These are phyloP conservation scores for Sialia sialis DNA, from an alignment of 2,113 vertebrate genomes.

Conservation along the genomic window DNA sequence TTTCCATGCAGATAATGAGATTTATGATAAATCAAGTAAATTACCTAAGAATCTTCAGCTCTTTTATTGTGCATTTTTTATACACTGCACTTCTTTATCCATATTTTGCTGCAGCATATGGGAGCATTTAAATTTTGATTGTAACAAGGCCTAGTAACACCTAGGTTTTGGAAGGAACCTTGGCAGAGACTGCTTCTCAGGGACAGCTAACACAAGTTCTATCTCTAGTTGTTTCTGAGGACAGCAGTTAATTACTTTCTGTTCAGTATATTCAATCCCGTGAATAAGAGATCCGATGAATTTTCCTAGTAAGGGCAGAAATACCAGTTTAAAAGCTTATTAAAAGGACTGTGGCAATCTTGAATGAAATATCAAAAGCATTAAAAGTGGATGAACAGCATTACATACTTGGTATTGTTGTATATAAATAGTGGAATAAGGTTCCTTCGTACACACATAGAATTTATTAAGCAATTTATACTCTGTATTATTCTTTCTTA, in stretches of 20 bases:
- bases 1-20: not conserved
- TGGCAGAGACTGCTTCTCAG: not conserved
- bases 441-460: not conserved
- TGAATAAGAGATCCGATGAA: not conserved
- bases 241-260: not conserved
- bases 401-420: not conserved
- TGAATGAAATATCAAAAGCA: not conserved
- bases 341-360: not conserved
- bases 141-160: not conserved
- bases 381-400: not conserved
- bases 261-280: not conserved
- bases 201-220: not conserved
- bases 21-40: not conserved
- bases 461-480: not conserved
- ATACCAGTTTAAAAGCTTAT: not conserved
- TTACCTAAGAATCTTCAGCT: not conserved
- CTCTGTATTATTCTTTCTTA: not conserved
- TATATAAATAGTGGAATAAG: not conserved
- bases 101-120: not conserved
- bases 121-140: not conserved
- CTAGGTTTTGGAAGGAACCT: not conserved
- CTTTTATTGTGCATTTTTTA: not conserved
- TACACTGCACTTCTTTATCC: not conserved
- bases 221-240: not conserved
- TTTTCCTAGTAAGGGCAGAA: not conserved